phyloP scores from a whole-genome alignment of 2,797 vertebrate genomes.

The Lagorchestes hirsutus region DNA sequence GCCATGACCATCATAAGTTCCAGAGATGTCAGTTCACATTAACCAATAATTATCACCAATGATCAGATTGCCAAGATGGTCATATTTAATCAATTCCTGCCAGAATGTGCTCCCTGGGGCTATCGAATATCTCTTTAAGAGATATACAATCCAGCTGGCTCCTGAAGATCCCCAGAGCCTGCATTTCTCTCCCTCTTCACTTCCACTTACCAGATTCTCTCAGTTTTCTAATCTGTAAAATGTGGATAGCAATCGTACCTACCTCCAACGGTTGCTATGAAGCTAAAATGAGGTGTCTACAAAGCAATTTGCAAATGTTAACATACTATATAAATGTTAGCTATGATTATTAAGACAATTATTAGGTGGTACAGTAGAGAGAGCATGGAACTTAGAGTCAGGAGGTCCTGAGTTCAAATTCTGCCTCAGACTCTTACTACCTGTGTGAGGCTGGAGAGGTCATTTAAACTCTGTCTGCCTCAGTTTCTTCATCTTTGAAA shows the following conservation, averaged over 20 bases:
- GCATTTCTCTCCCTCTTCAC: neutral
- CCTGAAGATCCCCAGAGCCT: neutral
- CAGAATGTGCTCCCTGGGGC: neutral
- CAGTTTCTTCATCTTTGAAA: neutral
- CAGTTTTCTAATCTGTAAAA: neutral
- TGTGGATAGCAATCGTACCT: neutral
- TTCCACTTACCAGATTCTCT: neutral
- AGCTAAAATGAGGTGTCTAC: neutral
- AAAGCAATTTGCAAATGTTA: neutral
- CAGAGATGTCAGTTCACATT: neutral
- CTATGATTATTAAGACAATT: neutral
- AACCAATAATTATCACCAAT: neutral
- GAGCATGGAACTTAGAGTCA: neutral
- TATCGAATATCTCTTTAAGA: neutral
- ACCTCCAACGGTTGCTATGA: neutral
- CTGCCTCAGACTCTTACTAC: neutral
- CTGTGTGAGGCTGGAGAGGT: neutral
- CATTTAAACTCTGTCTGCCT: neutral
- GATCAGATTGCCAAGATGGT: neutral
- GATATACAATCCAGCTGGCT: neutral
- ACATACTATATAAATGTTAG: neutral
- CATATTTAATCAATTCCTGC: neutral
- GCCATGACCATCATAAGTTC: neutral
- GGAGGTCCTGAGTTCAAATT: neutral
- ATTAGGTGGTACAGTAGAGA: neutral